phyloP scores from a whole-genome alignment of 2,888 invertebrate genomes.

The Eristalis pertinax region DNA sequence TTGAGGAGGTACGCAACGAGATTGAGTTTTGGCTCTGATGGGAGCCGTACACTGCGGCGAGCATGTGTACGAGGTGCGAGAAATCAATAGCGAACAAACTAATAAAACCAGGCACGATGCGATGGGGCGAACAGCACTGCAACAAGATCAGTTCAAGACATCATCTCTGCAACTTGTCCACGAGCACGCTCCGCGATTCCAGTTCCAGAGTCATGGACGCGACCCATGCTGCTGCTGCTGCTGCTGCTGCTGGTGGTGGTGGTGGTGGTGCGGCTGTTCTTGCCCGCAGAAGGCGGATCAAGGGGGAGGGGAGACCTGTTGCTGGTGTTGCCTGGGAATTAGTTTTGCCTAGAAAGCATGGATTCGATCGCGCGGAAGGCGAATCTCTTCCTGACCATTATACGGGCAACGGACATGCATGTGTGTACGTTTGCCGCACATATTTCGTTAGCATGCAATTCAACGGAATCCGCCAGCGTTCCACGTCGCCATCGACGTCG shows the following conservation, averaged over 20 bases:
- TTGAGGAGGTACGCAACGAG: slow-evolving; percentile 65
- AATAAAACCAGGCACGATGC: slow-evolving; percentile 54
- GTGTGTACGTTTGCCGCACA: slow-evolving; percentile 7
- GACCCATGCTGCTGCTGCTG: neutral
- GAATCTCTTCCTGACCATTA: slow-evolving; percentile 69
- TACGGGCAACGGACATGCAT: slow-evolving; percentile 11
- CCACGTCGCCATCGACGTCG: neutral
- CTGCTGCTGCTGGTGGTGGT: neutral
- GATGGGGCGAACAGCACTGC: slow-evolving; percentile 34
- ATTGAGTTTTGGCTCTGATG: slow-evolving; percentile 60
- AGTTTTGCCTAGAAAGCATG: slow-evolving; percentile 57
- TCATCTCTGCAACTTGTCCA: slow-evolving; percentile 30
- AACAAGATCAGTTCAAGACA: slow-evolving; percentile 31
- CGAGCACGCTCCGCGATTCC: slow-evolving; percentile 22
- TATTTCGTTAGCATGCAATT: slow-evolving; percentile 69
- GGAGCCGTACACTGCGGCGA: slow-evolving; percentile 18
- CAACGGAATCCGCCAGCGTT: slow-evolving; percentile 57
- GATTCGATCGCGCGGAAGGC: slow-evolving; percentile 58
- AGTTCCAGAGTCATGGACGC: neutral
- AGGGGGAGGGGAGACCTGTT: slow-evolving; percentile 24
- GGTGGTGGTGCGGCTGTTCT: neutral
- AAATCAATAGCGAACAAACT: slow-evolving; percentile 61
- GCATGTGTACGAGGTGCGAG: slow-evolving; percentile 52
- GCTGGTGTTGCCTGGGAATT: slow-evolving; percentile 45
- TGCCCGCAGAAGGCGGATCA: neutral